These are phyloP conservation scores for Boloria selene DNA, from an alignment of 2,888 invertebrate species.

Conservation along the genomic window DNA sequence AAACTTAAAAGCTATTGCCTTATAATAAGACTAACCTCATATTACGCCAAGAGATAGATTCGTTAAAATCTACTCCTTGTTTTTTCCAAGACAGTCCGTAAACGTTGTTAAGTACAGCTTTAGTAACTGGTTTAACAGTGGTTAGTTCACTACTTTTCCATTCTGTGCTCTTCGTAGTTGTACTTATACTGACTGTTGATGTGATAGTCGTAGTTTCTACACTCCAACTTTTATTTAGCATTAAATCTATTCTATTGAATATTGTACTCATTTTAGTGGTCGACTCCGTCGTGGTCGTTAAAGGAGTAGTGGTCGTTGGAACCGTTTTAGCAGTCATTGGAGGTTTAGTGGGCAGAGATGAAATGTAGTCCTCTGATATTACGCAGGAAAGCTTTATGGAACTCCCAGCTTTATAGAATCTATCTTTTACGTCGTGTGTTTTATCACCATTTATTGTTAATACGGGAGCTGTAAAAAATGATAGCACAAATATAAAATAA, in stretches of 20 bases:
- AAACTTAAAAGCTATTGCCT: neutral
- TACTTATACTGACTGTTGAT: constrained; percentile 74
- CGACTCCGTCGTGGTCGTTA: constrained; percentile 68
- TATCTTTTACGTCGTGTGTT: constrained; percentile 86
- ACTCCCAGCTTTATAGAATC: constrained; percentile 89
- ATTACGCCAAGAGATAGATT: constrained; percentile 72
- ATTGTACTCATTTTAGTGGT: constrained; percentile 73
- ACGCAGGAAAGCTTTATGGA: constrained; percentile 86
- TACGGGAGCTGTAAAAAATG: constrained; percentile 84
- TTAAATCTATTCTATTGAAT: constrained; percentile 77
- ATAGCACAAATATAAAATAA: constrained; percentile 33
- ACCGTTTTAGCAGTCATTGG: constrained; percentile 55
- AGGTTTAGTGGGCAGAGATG: constrained; percentile 60
- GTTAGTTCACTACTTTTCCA: constrained; percentile 54
- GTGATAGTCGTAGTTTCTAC: constrained; percentile 74
- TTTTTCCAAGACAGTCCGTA: constrained; percentile 77
- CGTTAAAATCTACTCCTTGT: constrained; percentile 70
- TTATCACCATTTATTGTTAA: constrained; percentile 87
- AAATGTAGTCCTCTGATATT: constrained; percentile 72
- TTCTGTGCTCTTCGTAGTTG: constrained; percentile 61
- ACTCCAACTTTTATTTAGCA: constrained; percentile 80
- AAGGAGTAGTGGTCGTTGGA: constrained; percentile 56
- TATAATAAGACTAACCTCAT: constrained; percentile 58
- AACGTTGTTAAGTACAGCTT: constrained; percentile 67
- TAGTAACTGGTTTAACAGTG: constrained; percentile 55